Evolutionary conservation across 1,140 invertebrate genomes (phyloP).

Genomic region (Trachelipus rathkii): DNA sequence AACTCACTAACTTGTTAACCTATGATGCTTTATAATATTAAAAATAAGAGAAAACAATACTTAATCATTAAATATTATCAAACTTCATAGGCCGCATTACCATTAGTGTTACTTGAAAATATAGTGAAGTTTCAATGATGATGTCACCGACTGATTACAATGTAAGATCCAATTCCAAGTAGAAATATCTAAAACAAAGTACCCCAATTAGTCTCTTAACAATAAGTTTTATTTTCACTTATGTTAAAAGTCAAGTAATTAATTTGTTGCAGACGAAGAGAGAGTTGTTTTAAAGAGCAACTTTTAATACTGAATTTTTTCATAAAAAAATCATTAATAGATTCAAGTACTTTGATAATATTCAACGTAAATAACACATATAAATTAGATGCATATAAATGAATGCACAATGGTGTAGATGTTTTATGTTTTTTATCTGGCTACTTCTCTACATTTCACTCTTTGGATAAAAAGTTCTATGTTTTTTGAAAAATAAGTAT

Average conservation of each 20-base stretch:
- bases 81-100: not conserved
- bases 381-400: not conserved
- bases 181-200: slow-evolving; percentile 1
- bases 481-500: not conserved
- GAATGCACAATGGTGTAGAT: not conserved
- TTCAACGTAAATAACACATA: not conserved
- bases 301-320: not conserved
- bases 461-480: not conserved
- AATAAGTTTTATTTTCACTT: not conserved
- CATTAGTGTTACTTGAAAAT: not conserved
- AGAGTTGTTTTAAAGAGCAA: not conserved
- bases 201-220: not conserved
- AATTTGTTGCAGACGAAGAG: not conserved
- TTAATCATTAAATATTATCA: not conserved
- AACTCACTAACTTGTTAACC: too few relatives aligned
- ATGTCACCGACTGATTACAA: not conserved
- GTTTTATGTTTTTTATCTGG: not conserved
- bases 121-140: not conserved
- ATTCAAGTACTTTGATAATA: not conserved
- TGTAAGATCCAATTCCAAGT: not conserved
- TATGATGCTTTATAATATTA: not conserved
- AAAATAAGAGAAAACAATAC: not conserved
- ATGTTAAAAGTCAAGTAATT: not conserved
- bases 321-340: not conserved
- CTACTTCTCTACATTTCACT: not conserved